Percentiles rank a stretch among this genome's conserved stretches.
Conservation (phyloP, 1,140 invertebrate genomes). For the Drosophila pseudoananassae region DNA sequence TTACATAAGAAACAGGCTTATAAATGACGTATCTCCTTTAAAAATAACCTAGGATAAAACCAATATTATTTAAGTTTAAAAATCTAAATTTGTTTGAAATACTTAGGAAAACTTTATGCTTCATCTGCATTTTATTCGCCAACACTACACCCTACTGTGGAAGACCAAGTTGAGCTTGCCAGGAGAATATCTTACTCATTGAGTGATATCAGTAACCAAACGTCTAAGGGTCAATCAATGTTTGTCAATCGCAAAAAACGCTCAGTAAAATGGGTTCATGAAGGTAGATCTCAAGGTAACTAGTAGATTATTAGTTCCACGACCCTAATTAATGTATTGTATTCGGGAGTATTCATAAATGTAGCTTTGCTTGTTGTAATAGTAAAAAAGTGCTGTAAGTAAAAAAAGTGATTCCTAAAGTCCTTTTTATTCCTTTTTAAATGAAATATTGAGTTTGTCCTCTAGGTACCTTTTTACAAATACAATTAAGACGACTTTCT, state of each 20-base stretch:
- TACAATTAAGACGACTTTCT: no score
- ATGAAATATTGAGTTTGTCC: no score
- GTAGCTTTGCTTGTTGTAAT: neutral
- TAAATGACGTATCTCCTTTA: slow-evolving; percentile 75
- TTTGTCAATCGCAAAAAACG: slow-evolving; percentile 97
- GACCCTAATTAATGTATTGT: neutral
- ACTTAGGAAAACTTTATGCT: slow-evolving; percentile 93
- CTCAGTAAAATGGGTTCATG: slow-evolving; percentile 97
- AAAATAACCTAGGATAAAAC: neutral
- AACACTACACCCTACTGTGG: slow-evolving; percentile 94
- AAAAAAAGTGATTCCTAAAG: no score
- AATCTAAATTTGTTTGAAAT: slow-evolving; percentile 60
- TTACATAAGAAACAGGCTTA: neutral
- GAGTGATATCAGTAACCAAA: slow-evolving; percentile 95
- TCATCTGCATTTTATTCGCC: slow-evolving; percentile 97
- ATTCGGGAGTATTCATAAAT: neutral
- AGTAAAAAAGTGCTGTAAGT: neutral
- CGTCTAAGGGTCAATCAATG: slow-evolving; percentile 97
- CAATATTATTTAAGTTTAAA: slow-evolving; percentile 42
- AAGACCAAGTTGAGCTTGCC: slow-evolving; percentile 97
- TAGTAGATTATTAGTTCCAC: slow-evolving; percentile 17
- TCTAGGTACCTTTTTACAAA: no score
- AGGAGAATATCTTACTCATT: slow-evolving; percentile 95
- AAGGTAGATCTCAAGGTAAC: slow-evolving; percentile 86
- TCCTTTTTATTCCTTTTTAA: no score